Base-by-base conservation (phyloP, 2,113 vertebrate species). In the Megaceryle torquata region DNA sequence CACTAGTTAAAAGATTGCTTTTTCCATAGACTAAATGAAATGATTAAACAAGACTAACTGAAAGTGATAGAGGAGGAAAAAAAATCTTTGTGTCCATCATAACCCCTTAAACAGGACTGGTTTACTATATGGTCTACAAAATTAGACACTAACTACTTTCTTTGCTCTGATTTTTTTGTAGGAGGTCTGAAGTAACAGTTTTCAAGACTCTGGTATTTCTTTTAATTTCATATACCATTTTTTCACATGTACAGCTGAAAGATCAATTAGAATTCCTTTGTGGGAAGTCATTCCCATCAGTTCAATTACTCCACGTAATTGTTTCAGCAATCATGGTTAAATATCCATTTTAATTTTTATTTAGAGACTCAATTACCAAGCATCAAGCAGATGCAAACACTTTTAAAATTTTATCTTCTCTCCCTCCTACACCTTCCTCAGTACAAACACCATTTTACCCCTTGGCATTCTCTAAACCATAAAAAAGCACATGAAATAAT, bases 331-430 rank as follows among this genome's bases (percentile, higher is more conserved):
- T 91, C 53, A 72, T 33, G 83, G 39, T 88, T 91, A 95, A 94
- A 95, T 54, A 93, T 9, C 53, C 50, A 82, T 76, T 96, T 84
- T 82, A 84, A 84, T 86, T 96, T 96, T 95, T 92, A 89, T 92
- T 94, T 96, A 96, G 61, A 89, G 61, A 84, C 69, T 95, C 20
- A 61, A 89, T 84, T 94, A 79, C 70, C 44, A 89, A 92, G 28
- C 57, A 64, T 57, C 33, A 94, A 82, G 48, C 50, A 95, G 65
- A 82, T 76, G 48, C 88, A 96, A 93, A 94, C 53, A 88, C 63
- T 53, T 48, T 13, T 43, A 69, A 77, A 50, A 35, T 35, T 44
- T 59, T 68, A 85, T 78, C 60, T 71, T 64, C 24, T 56, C 67
- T 78, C 51, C 33, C 56, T 69, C 71, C 81, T 68, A 50, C 1